Base-by-base conservation (phyloP, 2,888 invertebrate genomes). In the Leucozona laternaria region DNA sequence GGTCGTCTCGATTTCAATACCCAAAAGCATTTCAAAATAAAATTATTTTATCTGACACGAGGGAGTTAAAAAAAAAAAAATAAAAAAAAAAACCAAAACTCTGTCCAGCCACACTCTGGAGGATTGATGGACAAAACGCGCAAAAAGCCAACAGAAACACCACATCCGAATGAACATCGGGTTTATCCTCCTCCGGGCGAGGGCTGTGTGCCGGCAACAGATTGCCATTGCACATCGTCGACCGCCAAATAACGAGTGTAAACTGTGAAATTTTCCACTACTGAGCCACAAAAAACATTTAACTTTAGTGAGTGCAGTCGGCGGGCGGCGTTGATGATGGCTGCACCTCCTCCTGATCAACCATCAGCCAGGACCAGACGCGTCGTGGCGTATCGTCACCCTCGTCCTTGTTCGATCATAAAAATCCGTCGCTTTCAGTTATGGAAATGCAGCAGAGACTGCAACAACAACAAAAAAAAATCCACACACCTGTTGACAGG, bases 181-280 rank as follows among this genome's bases (percentile, higher is more conserved):
- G 34, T 17, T 37, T 60, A 73, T 60, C 57, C 48, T 66, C 60
- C 79, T 64, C 40, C 37, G n/a, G n/a, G n/a, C n/a, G n/a, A 15
- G 71, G 68, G 57, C 71, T 58, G 17, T 45, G 45, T 58, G 45
- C 58, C 57, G 57, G 43, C 71, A 60, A n/a, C 86, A 82, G 70
- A 85, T 70, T 79, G 72, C 28, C 77, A 72, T 60, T 80, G 80
- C 86, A 86, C 86, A 78, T 79, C 82, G 71, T 71, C 78, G 75
- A 71, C 68, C 75, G 50, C 78, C 73, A 79, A 86, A 81, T 78
- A 86, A 82, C 78, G 70, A 75, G 79, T 86, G 82, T 81, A 82
- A 86, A 79, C 78, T 79, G 76, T 76, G 72, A 80, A 78, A 73
- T 62, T 70, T 86, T 70, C 64, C 71, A 81, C 70, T 53, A 62